phyloP scores from a whole-genome alignment of 2,888 invertebrate species.

The Dasysyrphus tricinctus region DNA sequence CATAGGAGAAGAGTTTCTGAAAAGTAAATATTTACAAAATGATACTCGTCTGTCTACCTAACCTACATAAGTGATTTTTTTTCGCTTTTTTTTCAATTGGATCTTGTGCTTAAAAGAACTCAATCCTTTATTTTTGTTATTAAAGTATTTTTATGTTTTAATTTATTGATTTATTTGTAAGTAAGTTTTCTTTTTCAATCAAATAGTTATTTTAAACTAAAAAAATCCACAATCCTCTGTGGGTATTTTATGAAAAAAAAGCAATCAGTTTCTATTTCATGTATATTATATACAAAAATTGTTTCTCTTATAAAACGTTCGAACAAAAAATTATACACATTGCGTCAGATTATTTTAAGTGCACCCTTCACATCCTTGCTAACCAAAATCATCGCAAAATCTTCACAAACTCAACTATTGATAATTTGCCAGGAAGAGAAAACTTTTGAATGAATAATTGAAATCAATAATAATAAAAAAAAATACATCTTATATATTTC shows the following conservation, averaged over 20 bases:
- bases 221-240: too few species aligned
- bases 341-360: neutral
- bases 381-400: neutral
- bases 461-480: conserved; percentile 12
- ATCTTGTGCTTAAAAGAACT: neutral
- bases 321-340: neutral
- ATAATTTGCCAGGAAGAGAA: conserved; percentile 6
- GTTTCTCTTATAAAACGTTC: neutral
- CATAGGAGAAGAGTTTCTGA: neutral
- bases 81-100: neutral
- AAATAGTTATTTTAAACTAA: neutral
- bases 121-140: neutral
- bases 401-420: neutral
- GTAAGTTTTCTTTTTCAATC: neutral
- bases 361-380: conserved; percentile 4
- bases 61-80: neutral
- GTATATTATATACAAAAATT: too few species aligned
- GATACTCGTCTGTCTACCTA: neutral
- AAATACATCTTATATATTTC: neutral
- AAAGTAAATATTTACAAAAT: neutral
- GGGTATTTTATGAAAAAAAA: too few species aligned
- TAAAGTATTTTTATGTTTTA: too few species aligned
- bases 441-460: conserved; percentile 4
- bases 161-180: too few species aligned
- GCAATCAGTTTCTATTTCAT: too few species aligned